Conservation (phyloP, 2,113 vertebrate species). For the Daubentonia madagascariensis region DNA sequence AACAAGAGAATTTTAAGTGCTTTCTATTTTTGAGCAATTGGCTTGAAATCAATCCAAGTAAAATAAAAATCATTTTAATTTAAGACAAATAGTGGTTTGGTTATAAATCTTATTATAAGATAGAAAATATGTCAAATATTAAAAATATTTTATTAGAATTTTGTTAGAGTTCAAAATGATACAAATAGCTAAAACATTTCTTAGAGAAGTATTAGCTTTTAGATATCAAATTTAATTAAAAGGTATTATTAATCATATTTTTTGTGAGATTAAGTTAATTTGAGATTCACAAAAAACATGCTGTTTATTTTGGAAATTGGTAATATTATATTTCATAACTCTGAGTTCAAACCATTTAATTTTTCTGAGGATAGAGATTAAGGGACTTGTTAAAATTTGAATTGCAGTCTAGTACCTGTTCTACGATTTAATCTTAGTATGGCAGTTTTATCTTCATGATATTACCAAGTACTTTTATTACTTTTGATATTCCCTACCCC, state of each 20-base stretch:
- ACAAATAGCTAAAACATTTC: neutral
- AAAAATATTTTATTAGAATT: neutral
- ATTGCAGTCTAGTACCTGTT: neutral
- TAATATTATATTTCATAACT: neutral
- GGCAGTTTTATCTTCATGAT: slow-evolving; percentile 5
- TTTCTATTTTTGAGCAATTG: neutral
- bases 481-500: neutral
- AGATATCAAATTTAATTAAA: neutral
- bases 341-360: neutral
- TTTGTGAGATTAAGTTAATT: neutral
- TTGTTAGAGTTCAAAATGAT: neutral
- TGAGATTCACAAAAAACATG: neutral
- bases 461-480: slow-evolving; percentile 16
- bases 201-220: neutral
- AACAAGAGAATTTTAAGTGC: neutral
- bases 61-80: neutral
- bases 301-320: neutral
- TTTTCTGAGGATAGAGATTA: neutral
- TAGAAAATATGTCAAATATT: neutral
- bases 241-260: neutral
- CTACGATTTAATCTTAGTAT: neutral
- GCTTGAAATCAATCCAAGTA: neutral
- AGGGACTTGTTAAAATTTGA: neutral
- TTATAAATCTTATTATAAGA: neutral
- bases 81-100: neutral